Percentiles rank a stretch among this genome's conserved stretches.
Evolutionary conservation across 1,140 invertebrate genomes (phyloP).

Genomic region (Drosophila virilis): DNA sequence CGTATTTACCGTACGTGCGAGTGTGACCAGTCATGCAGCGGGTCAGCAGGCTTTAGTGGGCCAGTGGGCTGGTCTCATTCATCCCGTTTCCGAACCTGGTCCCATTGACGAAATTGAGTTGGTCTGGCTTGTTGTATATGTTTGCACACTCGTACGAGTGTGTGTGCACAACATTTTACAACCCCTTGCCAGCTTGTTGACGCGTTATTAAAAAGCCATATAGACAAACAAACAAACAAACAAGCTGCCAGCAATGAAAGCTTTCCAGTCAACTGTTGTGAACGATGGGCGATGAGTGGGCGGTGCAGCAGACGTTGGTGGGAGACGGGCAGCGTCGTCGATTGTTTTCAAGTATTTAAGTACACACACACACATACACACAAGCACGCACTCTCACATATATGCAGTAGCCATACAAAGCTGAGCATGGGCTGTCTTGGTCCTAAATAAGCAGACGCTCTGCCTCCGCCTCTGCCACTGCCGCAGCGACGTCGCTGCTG

Average conservation of each 20-base stretch:
- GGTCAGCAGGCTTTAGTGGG: constrained; percentile 30
- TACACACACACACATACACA: constrained; percentile 48
- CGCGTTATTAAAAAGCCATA: constrained; percentile 77
- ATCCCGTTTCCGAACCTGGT: background rate
- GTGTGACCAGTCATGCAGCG: constrained; percentile 4
- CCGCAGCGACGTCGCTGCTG: constrained; percentile 10
- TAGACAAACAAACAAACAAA: constrained; percentile 52
- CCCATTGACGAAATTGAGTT: constrained; percentile 62
- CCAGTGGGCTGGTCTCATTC: constrained; percentile 16
- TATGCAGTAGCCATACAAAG: constrained; percentile 17
- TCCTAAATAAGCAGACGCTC: constrained; percentile 72
- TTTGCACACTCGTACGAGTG: constrained; percentile 30
- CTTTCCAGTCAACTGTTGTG: constrained; percentile 52
- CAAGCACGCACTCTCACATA: background rate
- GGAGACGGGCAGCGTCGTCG: constrained; percentile 26
- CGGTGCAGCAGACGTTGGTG: constrained; percentile 13
- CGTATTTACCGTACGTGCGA: constrained; percentile 32
- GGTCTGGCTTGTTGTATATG: background rate
- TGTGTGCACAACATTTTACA: constrained; percentile 59
- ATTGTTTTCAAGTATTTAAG: constrained; percentile 70
- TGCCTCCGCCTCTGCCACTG: constrained; percentile 26
- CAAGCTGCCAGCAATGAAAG: constrained; percentile 36
- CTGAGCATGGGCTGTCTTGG: constrained; percentile 35
- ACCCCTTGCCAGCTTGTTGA: constrained; percentile 64
- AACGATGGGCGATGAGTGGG: constrained; percentile 3